Evolutionary conservation across 2,888 invertebrate genomes (phyloP).

Genomic region (Anarsia innoxiella): DNA sequence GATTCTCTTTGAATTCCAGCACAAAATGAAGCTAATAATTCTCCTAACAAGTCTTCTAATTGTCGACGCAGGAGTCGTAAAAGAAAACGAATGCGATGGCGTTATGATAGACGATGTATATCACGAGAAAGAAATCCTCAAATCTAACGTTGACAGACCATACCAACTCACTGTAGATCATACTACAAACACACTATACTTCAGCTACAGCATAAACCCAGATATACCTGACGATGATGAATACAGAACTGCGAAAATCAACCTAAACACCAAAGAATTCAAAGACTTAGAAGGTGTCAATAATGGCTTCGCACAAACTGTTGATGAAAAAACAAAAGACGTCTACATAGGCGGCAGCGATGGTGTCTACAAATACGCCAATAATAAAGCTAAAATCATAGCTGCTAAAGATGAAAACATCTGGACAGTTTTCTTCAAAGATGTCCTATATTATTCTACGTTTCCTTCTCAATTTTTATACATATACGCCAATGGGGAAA

Average conservation of each 20-base stretch:
- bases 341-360: constrained; percentile 49
- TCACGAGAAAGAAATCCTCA: constrained; percentile 39
- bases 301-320: constrained; percentile 51
- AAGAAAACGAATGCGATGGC: constrained; percentile 32
- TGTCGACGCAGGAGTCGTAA: constrained; percentile 33
- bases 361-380: constrained; percentile 44
- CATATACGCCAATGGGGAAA: constrained; percentile 31
- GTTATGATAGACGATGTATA: constrained; percentile 32
- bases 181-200: constrained; percentile 44
- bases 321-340: constrained; percentile 39
- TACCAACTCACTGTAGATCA: constrained; percentile 45
- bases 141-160: constrained; percentile 40
- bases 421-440: constrained; percentile 51
- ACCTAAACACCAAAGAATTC: constrained; percentile 45
- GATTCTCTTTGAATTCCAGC: neutral
- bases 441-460: constrained; percentile 41
- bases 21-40: constrained; percentile 32
- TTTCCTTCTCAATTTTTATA: constrained; percentile 50
- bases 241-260: constrained; percentile 40
- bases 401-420: constrained; percentile 36
- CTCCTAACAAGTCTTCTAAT: constrained; percentile 27
- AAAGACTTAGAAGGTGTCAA: constrained; percentile 33
- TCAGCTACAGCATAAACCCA: constrained; percentile 41
- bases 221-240: constrained; percentile 25
- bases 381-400: constrained; percentile 35